Percentiles rank a stretch among this genome's conserved stretches.
phyloP scores from a whole-genome alignment of 2,113 vertebrate species.

The Mungos mungo region DNA sequence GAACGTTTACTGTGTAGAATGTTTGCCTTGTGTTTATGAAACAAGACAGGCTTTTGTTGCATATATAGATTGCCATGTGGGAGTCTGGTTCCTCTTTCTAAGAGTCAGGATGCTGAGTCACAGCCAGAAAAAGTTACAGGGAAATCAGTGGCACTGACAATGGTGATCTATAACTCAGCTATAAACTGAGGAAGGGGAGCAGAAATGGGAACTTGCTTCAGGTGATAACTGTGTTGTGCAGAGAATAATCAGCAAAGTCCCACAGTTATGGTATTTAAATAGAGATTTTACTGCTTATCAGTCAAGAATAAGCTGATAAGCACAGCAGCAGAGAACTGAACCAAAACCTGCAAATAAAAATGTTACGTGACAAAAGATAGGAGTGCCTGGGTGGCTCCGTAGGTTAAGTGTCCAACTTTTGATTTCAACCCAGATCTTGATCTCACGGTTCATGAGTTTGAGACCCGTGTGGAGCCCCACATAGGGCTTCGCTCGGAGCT shows the following conservation, averaged over 20 bases:
- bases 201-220: not conserved
- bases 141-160: not conserved
- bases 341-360: not conserved
- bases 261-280: not conserved
- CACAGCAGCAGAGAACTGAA: not conserved
- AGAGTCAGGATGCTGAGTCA: not conserved
- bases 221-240: not conserved
- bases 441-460: too few relatives aligned
- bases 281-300: not conserved
- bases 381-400: too few relatives aligned
- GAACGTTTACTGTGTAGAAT: not conserved
- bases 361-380: not conserved
- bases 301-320: constrained; percentile 14
- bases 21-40: not conserved
- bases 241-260: not conserved
- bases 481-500: too few relatives aligned
- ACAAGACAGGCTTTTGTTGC: not conserved
- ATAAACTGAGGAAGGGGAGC: not conserved
- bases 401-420: too few relatives aligned
- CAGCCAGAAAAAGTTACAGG: not conserved
- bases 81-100: not conserved
- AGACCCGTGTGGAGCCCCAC: too few relatives aligned
- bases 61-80: not conserved
- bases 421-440: too few relatives aligned
- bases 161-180: not conserved